These are phyloP conservation scores for Eira barbara DNA, from an alignment of 2,113 vertebrate genomes.

Conservation along the genomic window DNA sequence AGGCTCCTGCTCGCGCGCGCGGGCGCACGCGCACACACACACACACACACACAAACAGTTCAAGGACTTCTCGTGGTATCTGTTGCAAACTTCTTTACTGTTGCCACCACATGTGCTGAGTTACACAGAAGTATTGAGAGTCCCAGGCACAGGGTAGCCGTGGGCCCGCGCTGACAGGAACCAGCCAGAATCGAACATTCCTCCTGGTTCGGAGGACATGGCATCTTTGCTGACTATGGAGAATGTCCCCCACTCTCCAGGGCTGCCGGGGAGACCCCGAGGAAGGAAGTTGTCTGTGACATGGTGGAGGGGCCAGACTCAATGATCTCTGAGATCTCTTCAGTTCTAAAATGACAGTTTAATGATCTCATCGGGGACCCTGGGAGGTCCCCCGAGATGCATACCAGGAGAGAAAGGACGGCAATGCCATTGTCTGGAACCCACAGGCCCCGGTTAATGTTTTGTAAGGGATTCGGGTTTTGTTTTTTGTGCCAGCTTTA, in stretches of 20 bases:
- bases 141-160: constrained; percentile 26
- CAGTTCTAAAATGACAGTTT: background rate
- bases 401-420: background rate
- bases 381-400: accelerated
- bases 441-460: constrained; percentile 23
- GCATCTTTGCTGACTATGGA: background rate
- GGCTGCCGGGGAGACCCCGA: background rate
- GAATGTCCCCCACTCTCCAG: background rate
- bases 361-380: background rate
- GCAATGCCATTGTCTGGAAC: constrained; percentile 27
- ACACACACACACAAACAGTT: background rate
- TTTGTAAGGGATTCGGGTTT: constrained; percentile 56
- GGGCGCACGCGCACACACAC: too few relatives aligned
- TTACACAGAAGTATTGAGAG: background rate
- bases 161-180: constrained; percentile 66
- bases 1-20: background rate
- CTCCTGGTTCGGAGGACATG: background rate
- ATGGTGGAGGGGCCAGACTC: background rate
- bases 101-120: background rate
- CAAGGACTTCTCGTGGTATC: background rate
- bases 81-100: background rate
- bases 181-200: constrained; percentile 56
- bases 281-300: constrained; percentile 40
- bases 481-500: constrained; percentile 38
- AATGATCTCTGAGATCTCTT: background rate